Base-by-base conservation (phyloP, 2,797 vertebrate species). In the Melanotaenia parkinsoni region DNA sequence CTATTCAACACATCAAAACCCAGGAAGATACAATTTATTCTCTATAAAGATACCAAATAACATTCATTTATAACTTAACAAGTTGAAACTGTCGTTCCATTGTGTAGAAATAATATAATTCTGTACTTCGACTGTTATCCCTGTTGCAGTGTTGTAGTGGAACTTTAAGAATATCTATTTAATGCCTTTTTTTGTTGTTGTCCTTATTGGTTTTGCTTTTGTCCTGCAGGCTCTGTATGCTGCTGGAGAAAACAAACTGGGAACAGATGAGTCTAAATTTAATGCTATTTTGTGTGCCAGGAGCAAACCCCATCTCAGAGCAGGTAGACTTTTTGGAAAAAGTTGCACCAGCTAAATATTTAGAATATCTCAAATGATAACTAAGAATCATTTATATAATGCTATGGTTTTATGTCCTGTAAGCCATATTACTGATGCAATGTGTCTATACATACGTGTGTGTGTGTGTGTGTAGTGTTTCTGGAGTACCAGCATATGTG, bases 261-360 rank as follows among this genome's bases (percentile, higher is more conserved):
- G 98, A 67, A 99, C 98, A 0, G 98, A 99, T 1, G 98, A 99
- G 85, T 99, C 98, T 68, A 98, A 96, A 85, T 99, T 99, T 88
- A 99, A 99, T 8, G 97, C 96, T 2, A 95, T 99, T 81, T 92
- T 99, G 63, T 99, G 98, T 56, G 84, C 97, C 64, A 95, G 98
- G 85, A 99, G 97, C 92, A 95, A 95, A 85, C 16, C 93, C 67
- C 98, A 99, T 79, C 96, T 99, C 72, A 95, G 94, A 94, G 94
- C 97, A 95, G 98, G 98, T 99, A 93, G 32, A 65, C 2, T 62
- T 16, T 20, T 24, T 26, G 13, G 50, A 68, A 33, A 69, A 20
- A 32, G 37, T 4, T 26, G 47, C 9, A 51, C 28, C 72, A 40
- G 18, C 24, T 40, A 2, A 56, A 53, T 0, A 3, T 38, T 9